A percentile compares a stretch with the other conserved stretches of the same genome.
Evolutionary conservation across 2,113 vertebrate genomes (phyloP).

Genomic region (Paradisaea rubra): DNA sequence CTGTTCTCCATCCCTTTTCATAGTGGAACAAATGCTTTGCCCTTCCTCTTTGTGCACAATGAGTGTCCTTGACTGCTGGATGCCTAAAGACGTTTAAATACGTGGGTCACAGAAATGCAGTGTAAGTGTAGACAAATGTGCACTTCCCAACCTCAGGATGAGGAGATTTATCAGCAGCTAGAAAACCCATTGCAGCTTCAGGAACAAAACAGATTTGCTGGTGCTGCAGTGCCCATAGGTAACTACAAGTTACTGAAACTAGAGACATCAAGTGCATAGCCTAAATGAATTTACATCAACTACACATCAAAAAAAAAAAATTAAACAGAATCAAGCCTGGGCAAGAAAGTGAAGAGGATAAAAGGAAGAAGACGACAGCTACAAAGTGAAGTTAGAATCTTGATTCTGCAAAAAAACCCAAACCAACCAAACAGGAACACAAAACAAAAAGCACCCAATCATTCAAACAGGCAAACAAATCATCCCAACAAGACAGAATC

Average conservation of each 20-base stretch:
- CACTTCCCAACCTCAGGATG: not conserved
- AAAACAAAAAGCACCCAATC: not conserved
- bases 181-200: not conserved
- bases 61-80: not conserved
- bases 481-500: not conserved
- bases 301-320: not conserved
- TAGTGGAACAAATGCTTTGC: not conserved
- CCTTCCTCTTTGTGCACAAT: not conserved
- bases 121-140: not conserved
- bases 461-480: not conserved
- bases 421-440: not conserved
- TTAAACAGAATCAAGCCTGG: not conserved
- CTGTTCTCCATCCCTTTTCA: not conserved
- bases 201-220: not conserved
- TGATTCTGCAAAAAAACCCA: not conserved
- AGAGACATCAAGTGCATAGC: not conserved
- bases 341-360: not conserved
- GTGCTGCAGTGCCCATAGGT: not conserved
- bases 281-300: not conserved
- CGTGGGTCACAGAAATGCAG: accelerated
- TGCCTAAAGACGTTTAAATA: not conserved
- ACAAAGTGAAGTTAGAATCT: not conserved
- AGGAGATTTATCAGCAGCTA: not conserved
- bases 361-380: not conserved
- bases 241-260: not conserved